Evolutionary conservation across 2,888 invertebrate genomes (phyloP).

Genomic region (Dastarcus helophoroides): DNA sequence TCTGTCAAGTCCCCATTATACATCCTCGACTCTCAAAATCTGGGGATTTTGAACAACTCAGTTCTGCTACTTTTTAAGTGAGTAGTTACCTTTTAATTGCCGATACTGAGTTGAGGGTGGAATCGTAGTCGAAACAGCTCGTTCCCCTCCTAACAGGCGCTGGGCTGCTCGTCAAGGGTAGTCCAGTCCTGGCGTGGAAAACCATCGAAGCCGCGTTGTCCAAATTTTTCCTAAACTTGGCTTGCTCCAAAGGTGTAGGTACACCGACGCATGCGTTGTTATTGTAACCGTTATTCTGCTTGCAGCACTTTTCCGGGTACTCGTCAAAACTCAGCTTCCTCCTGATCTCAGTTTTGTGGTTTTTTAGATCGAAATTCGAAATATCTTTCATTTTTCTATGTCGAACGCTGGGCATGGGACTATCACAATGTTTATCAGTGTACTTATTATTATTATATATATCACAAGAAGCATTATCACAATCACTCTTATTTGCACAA

Average conservation of each 20-base stretch:
- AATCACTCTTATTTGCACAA: slow-evolving; percentile 23
- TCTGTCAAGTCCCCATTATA: no score
- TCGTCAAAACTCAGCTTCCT: slow-evolving; percentile 31
- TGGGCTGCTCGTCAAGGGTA: slow-evolving; percentile 77
- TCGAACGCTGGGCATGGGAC: slow-evolving; percentile 21
- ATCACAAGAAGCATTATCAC: slow-evolving; percentile 32
- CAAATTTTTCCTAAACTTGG: slow-evolving; percentile 59
- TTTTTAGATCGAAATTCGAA: slow-evolving; percentile 16
- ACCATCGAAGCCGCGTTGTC: slow-evolving; percentile 74
- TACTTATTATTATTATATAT: slow-evolving; percentile 36
- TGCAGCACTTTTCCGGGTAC: slow-evolving; percentile 10
- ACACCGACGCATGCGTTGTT: slow-evolving; percentile 34
- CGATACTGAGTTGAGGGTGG: slow-evolving; percentile 62
- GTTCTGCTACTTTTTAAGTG: neutral
- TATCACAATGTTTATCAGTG: slow-evolving; percentile 38
- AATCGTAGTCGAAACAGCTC: slow-evolving; percentile 75
- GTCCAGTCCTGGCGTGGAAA: slow-evolving; percentile 68
- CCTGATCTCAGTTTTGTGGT: no score
- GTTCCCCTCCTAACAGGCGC: slow-evolving; percentile 69
- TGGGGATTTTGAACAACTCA: no score
- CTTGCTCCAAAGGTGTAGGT: slow-evolving; percentile 60
- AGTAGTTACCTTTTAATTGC: slow-evolving; percentile 68
- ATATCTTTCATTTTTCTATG: slow-evolving; percentile 14
- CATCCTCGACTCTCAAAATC: no score
- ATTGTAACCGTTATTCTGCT: slow-evolving; percentile 7